Evolutionary conservation across 1,140 invertebrate genomes (phyloP).

Genomic region (Drosophila neocordata): DNA sequence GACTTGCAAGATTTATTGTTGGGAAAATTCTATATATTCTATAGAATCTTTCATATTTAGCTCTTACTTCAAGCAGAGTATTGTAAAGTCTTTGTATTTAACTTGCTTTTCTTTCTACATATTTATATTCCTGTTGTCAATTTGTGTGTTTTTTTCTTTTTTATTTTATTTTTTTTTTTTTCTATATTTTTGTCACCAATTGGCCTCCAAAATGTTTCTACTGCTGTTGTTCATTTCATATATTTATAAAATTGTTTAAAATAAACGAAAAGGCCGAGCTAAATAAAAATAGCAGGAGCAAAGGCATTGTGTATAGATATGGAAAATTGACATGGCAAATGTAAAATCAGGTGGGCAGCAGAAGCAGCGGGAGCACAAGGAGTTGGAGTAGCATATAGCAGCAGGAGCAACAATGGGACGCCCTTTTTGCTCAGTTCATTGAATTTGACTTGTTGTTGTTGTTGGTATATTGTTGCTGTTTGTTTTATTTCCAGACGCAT

Average conservation of each 20-base stretch:
- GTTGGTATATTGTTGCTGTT: slow-evolving; percentile 24
- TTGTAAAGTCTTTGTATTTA: not conserved
- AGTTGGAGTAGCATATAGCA: not conserved
- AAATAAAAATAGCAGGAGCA: slow-evolving; percentile 57
- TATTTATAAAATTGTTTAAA: slow-evolving; percentile 55
- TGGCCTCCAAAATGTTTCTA: slow-evolving; percentile 20
- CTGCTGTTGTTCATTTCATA: slow-evolving; percentile 34
- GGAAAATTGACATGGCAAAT: slow-evolving; percentile 66
- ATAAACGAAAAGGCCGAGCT: slow-evolving; percentile 40
- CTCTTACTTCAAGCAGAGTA: not conserved
- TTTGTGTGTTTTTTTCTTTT: slow-evolving; percentile 11
- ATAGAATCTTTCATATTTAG: too few species aligned
- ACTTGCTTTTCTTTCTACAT: too few species aligned
- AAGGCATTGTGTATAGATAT: slow-evolving; percentile 73
- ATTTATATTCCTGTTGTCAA: not conserved
- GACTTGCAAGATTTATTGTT: too few species aligned
- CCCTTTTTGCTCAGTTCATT: slow-evolving; percentile 65
- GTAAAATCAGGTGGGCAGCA: slow-evolving; percentile 50
- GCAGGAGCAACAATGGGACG: slow-evolving; percentile 16
- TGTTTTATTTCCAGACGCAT: slow-evolving; percentile 77
- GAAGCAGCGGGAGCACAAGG: not conserved
- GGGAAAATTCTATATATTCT: too few species aligned
- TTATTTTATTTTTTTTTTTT: not conserved
- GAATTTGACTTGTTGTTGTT: slow-evolving; percentile 64
- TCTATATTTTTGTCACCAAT: slow-evolving; percentile 35